Conservation (phyloP, 2,797 vertebrate species). For the Muscicapa comitata region DNA sequence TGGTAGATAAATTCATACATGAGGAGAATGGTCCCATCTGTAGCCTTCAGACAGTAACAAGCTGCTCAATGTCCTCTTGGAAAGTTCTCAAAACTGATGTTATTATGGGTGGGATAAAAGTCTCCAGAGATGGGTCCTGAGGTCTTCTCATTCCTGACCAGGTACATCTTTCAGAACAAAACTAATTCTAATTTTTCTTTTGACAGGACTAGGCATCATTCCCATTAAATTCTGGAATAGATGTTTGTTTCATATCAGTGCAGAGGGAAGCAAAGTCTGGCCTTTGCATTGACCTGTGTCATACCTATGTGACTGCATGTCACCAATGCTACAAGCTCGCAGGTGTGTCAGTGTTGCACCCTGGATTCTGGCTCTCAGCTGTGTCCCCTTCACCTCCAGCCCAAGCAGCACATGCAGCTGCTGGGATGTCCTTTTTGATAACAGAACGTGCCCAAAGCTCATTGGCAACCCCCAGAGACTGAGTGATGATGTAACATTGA, state of each 20-base stretch:
- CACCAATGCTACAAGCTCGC: not conserved
- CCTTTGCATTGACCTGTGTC: not conserved
- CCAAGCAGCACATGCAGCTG: not conserved
- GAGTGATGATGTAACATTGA: not conserved
- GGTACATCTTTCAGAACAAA: not conserved
- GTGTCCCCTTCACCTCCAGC: accelerated
- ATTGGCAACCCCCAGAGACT: not conserved
- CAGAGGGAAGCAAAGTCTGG: not conserved
- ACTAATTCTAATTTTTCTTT: not conserved
- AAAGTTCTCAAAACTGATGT: not conserved
- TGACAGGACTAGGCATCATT: not conserved
- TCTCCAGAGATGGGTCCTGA: not conserved
- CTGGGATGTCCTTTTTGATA: not conserved
- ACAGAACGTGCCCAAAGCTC: not conserved
- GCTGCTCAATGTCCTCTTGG: not conserved
- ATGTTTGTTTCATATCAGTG: not conserved
- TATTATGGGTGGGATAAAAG: not conserved
- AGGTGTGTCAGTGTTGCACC: not conserved
- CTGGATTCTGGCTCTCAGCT: not conserved
- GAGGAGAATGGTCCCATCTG: not conserved
- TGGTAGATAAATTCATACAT: not conserved
- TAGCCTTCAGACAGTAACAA: not conserved
- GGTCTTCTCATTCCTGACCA: not conserved
- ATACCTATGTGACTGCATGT: not conserved
- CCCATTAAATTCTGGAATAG: not conserved